Evolutionary conservation across 92 coral and sea anemone genomes (phyloP).

Genomic region (Anthopleura xanthogrammica): DNA sequence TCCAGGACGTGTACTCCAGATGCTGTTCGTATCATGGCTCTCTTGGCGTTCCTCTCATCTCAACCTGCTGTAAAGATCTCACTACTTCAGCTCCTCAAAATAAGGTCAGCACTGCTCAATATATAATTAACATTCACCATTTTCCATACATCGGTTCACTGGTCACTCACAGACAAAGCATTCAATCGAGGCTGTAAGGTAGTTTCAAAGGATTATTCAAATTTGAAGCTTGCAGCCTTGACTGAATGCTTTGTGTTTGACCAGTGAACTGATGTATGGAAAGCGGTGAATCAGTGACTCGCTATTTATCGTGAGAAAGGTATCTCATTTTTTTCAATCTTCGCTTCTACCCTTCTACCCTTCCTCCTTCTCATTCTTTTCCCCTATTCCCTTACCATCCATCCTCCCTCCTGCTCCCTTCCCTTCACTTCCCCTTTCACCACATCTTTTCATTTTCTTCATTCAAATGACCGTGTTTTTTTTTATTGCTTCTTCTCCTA

Average conservation of each 20-base stretch:
- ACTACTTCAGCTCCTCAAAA: slow-evolving; percentile 85
- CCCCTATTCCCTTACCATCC: not conserved
- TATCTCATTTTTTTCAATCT: not conserved
- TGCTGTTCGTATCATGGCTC: slow-evolving; percentile 93
- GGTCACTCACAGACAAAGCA: too few species aligned
- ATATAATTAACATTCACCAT: too few species aligned
- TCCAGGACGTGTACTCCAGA: slow-evolving; percentile 70
- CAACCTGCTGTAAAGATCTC: slow-evolving; percentile 98
- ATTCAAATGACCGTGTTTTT: not conserved
- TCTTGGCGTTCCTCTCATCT: slow-evolving; percentile 90
- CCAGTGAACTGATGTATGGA: too few species aligned
- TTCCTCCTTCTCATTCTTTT: not conserved
- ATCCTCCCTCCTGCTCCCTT: too few species aligned
- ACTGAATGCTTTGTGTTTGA: too few species aligned
- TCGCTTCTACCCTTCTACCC: not conserved
- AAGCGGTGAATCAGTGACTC: not conserved
- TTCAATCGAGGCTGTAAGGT: too few species aligned
- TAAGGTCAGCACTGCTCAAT: slow-evolving; percentile 52
- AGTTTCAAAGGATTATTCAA: too few species aligned
- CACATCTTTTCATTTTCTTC: not conserved
- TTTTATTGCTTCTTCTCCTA: not conserved
- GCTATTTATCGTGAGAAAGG: not conserved
- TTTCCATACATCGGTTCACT: too few species aligned
- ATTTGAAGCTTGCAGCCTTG: too few species aligned
- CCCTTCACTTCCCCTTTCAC: not conserved